phyloP scores from a whole-genome alignment of 1,140 invertebrate genomes.

The Pachyrhynchus sulphureomaculatus region DNA sequence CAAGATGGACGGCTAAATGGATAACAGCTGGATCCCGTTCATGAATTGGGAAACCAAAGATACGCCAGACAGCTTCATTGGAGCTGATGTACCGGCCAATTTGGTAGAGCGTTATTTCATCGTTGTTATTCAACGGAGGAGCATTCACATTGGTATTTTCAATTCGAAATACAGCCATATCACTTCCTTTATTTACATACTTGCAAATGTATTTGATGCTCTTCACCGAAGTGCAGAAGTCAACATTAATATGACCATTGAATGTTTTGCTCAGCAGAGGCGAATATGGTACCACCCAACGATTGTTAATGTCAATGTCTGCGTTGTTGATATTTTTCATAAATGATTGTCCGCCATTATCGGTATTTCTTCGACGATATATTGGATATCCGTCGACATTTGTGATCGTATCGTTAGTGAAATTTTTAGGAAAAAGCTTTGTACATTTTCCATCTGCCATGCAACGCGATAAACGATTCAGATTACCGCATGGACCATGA shows the following conservation, averaged over 20 bases:
- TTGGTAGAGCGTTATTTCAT: too few species aligned
- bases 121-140: too few species aligned
- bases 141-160: too few species aligned
- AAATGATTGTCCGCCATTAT: slow-evolving; percentile 31
- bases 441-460: slow-evolving; percentile 54
- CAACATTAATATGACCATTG: slow-evolving; percentile 49
- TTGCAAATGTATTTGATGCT: slow-evolving; percentile 48
- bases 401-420: slow-evolving; percentile 48
- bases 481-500: slow-evolving; percentile 57
- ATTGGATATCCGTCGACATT: slow-evolving; percentile 49
- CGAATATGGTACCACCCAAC: slow-evolving; percentile 51
- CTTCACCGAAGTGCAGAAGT: slow-evolving; percentile 49
- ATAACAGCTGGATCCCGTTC: too few species aligned
- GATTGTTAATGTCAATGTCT: slow-evolving; percentile 47
- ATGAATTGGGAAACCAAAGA: too few species aligned
- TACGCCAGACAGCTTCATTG: too few species aligned
- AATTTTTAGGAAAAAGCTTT: slow-evolving; percentile 50
- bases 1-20: too few species aligned
- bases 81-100: too few species aligned
- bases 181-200: too few species aligned
- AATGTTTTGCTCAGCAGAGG: slow-evolving; percentile 45
- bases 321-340: slow-evolving; percentile 33
- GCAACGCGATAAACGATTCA: slow-evolving; percentile 54
- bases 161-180: too few species aligned
- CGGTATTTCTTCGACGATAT: slow-evolving; percentile 50